phyloP scores from a whole-genome alignment of 2,888 invertebrate genomes.

The Kryphioiulus occultus region DNA sequence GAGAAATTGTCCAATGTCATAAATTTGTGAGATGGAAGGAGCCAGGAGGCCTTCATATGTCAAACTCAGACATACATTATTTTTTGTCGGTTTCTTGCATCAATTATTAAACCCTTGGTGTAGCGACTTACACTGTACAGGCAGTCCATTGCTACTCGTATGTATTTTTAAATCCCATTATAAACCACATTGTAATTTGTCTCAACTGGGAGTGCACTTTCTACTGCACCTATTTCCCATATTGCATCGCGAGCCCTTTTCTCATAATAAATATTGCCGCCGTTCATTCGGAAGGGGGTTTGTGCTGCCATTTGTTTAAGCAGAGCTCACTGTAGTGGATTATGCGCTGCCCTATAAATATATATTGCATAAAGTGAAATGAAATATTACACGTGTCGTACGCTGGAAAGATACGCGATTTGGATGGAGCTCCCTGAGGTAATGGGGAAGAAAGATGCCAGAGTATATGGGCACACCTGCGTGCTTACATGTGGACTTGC shows the following conservation, averaged over 20 bases:
- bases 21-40: too few species aligned
- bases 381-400: constrained; percentile 30
- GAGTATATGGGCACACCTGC: background rate
- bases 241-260: background rate
- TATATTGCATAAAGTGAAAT: constrained; percentile 32
- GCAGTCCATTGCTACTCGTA: background rate
- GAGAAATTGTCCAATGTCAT: too few species aligned
- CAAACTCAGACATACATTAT: background rate
- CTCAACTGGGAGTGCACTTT: constrained; percentile 4
- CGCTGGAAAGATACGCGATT: background rate
- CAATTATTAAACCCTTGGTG: background rate
- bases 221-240: background rate
- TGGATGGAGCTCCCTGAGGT: constrained; percentile 21
- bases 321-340: background rate
- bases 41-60: background rate
- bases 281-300: background rate
- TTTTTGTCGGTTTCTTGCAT: background rate
- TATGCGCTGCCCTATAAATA: constrained; percentile 22
- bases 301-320: constrained; percentile 10
- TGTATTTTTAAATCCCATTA: constrained; percentile 35
- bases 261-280: constrained; percentile 36
- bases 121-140: too few species aligned
- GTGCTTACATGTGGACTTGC: background rate
- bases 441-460: background rate
- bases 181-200: constrained; percentile 1